phyloP scores from a whole-genome alignment of 2,888 invertebrate genomes.

The Pheosia gnoma region DNA sequence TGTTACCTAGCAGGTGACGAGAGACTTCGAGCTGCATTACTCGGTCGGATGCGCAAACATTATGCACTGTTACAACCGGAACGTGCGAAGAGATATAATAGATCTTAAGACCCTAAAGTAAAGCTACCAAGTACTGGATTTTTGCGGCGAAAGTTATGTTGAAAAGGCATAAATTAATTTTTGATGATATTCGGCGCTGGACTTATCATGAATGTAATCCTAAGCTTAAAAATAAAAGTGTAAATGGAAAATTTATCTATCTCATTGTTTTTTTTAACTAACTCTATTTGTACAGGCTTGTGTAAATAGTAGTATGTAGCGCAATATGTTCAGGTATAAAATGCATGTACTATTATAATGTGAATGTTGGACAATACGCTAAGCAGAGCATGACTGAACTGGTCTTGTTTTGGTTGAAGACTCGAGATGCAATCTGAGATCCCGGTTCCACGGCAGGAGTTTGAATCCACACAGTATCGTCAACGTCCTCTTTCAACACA shows the following conservation, averaged over 20 bases:
- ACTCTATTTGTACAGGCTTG: background rate
- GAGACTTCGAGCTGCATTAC: slow-evolving; percentile 74
- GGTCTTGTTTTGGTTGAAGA: slow-evolving; percentile 40
- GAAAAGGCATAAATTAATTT: background rate
- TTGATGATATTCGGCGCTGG: background rate
- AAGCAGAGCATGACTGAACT: slow-evolving; percentile 60
- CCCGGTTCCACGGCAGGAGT: slow-evolving; percentile 25
- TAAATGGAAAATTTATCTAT: background rate
- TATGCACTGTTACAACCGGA: slow-evolving; percentile 75
- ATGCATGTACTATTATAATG: background rate
- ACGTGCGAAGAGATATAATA: slow-evolving; percentile 61
- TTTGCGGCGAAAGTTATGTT: background rate
- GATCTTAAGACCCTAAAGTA: slow-evolving; percentile 16
- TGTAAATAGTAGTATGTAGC: background rate
- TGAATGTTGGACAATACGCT: slow-evolving; percentile 32
- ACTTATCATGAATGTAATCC: background rate
- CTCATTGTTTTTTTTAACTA: background rate
- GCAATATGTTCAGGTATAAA: background rate
- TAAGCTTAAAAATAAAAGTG: background rate
- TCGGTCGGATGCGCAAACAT: slow-evolving; percentile 78
- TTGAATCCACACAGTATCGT: slow-evolving; percentile 4
- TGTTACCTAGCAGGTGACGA: slow-evolving; percentile 76
- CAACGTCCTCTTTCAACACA: background rate
- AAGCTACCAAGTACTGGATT: background rate
- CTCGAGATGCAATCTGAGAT: slow-evolving; percentile 50